Evolutionary conservation across 2,888 invertebrate species (phyloP), one percentile per base, ranked within the genome.

Genomic region (Acutogordius australiensis): DNA sequence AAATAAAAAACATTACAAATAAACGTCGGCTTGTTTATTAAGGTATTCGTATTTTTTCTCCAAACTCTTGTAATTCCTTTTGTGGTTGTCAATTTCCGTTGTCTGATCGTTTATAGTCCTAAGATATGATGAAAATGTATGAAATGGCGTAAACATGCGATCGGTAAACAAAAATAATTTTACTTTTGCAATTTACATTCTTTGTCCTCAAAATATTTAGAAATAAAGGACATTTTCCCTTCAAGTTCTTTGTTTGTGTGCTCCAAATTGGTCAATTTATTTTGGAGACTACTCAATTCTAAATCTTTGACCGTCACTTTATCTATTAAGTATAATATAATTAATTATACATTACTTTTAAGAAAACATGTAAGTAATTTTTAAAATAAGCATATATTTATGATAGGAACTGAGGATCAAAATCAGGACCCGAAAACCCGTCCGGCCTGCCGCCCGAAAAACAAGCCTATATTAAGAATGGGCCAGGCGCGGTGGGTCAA

Each of bases 171-270:
- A 23, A 51, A 51, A n/a, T n/a, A 51, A 8, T 13, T 4, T n/a
- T 51, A 51, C 51, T 23, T 51, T 51, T 51, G 51, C 26, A 51
- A 51, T 51, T 51, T 51, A 26, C 51, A 51, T 23, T 51, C 51
- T 26, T 51, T 51, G 26, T 51, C 51, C 23, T 51, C 51, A 23
- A 51, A 51, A 23, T 51, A 51, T 51, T 51, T 51, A 4, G 51
- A 51, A 4, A 51, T 51, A 26, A 51, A 51, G 23, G 51, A 8
- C 26, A 51, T 4, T 23, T 51, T 51, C 4, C 23, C 51, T 23
- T 51, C 51, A 13, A 51, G 4, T 51, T 51, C 51, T 51, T 51
- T 51, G 26, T 8, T 51, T 8, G 51, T n/a, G 26, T 8, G 8
- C 51, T 51, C 51, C 51, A 51, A 23, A 51, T 21, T 18, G 8